Percentiles rank a stretch among this genome's conserved stretches.
phyloP scores from a whole-genome alignment of 2,888 invertebrate species.

The Desoria tigrina region DNA sequence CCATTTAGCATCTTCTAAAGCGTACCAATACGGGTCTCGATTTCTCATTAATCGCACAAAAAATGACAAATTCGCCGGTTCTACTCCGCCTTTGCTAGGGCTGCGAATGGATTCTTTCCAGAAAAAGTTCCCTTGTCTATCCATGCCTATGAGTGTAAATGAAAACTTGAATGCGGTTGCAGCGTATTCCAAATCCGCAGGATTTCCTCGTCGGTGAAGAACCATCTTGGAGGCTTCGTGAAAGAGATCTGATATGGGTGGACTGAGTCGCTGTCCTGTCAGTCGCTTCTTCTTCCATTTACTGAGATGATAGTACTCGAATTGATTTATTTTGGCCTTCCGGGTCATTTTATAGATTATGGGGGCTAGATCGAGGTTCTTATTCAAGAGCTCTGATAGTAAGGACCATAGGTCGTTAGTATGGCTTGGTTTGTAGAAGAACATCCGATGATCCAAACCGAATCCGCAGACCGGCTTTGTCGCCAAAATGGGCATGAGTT shows the following conservation, averaged over 20 bases:
- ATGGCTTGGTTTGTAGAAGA: slow-evolving; percentile 29
- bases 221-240: slow-evolving; percentile 16
- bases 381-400: slow-evolving; percentile 30
- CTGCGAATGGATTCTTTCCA: slow-evolving; percentile 32
- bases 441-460: slow-evolving; percentile 30
- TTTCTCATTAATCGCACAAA: slow-evolving; percentile 24
- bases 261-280: slow-evolving; percentile 19
- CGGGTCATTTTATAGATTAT: slow-evolving; percentile 21
- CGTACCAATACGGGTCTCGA: slow-evolving; percentile 26
- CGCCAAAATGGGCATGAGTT: neutral
- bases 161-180: slow-evolving; percentile 30
- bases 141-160: slow-evolving; percentile 34
- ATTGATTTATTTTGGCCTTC: slow-evolving; percentile 29
- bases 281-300: slow-evolving; percentile 31
- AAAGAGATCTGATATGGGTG: slow-evolving; percentile 22
- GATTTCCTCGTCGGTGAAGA: slow-evolving; percentile 22
- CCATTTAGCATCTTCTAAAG: slow-evolving; percentile 25
- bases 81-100: neutral
- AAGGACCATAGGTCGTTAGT: slow-evolving; percentile 39
- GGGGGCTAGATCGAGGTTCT: slow-evolving; percentile 20
- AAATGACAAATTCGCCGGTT: slow-evolving; percentile 21
- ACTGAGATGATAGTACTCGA: slow-evolving; percentile 27
- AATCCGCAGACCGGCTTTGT: slow-evolving; percentile 20
- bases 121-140: slow-evolving; percentile 31
- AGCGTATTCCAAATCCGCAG: slow-evolving; percentile 30